Evolutionary conservation across 1,140 invertebrate genomes (phyloP), one percentile per base, ranked within the genome.

Genomic region (Zaprionus ornatus): DNA sequence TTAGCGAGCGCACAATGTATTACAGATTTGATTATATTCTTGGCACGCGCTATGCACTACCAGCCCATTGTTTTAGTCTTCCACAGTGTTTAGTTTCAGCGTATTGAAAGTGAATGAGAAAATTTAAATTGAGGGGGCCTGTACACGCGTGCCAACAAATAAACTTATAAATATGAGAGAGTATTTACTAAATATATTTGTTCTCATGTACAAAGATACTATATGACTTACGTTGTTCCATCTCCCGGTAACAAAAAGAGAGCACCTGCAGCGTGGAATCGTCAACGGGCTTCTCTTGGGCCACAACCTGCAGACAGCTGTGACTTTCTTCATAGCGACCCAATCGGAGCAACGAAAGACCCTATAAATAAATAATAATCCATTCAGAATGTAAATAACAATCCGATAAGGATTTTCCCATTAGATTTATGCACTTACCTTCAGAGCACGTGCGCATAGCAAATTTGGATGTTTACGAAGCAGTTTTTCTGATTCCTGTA

Each of bases 401-500:
- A 12, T 50, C n/a, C n/a, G 6, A 9, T 35, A 13, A 35, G 9
- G 17, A n/a, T 29, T 4, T n/a, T 17, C 7, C n/a, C 12, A 1
- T 2, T 12, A 48, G 15, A 40, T 40, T 15, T n/a, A 4, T n/a
- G 1, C 27, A 10, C 23, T 52, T 70, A 75, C 73, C 93, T 99
- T 99, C 56, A 99, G 93, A 78, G 98, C 98, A 91, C 97, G 96
- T 4, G 97, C 98, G 93, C 98, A 98, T 40, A 96, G 96, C 77
- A 98, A 95, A 80, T 95, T 95, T 69, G 98, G 97, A 84, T 97
- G 97, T 93, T 99, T 99, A 91, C 97, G 98, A 32, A 99, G 93
- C 13, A 99, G 95, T 93, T 98, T 99, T 69, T 99, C 98, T 6
- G 97, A 97, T 93, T 99, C 98, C 93, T 99, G 98, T n/a, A 99